phyloP scores from a whole-genome alignment of 2,888 invertebrate genomes.

The Eupsilia transversa region DNA sequence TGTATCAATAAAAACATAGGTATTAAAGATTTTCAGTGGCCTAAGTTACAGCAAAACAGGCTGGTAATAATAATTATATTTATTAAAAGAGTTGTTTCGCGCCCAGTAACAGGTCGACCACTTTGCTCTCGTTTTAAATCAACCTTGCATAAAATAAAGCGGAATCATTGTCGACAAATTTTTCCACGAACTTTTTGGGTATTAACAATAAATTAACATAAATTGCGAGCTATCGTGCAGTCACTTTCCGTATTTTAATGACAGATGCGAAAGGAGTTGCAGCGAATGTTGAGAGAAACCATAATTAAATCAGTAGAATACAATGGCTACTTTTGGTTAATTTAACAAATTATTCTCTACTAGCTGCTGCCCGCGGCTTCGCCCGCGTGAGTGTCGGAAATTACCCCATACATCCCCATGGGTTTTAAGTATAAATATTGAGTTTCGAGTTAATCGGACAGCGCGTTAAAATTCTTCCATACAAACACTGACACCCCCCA shows the following conservation, averaged over 20 bases:
- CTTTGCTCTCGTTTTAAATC: conserved; percentile 77
- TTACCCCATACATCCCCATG: too few species aligned
- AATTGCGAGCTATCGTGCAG: conserved; percentile 18
- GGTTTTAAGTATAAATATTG: too few species aligned
- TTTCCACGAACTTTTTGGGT: conserved; percentile 26
- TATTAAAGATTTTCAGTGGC: too few species aligned
- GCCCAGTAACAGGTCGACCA: conserved; percentile 60
- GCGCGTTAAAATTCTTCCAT: too few species aligned
- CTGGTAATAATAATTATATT: conserved; percentile 78
- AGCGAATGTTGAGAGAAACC: not conserved
- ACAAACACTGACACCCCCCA: too few species aligned
- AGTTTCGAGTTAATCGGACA: too few species aligned
- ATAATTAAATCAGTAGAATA: not conserved
- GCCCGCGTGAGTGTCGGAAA: too few species aligned
- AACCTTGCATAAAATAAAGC: conserved; percentile 75
- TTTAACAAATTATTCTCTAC: too few species aligned
- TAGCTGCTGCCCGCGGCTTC: too few species aligned
- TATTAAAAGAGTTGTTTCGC: conserved; percentile 69
- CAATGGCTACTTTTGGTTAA: not conserved
- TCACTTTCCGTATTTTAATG: conserved; percentile 17
- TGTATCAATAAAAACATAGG: too few species aligned
- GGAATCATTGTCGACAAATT: conserved; percentile 60
- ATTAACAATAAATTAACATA: conserved; percentile 15
- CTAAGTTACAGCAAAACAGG: conserved; percentile 8
- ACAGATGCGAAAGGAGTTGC: conserved; percentile 1